Base-by-base conservation (phyloP, 2,113 vertebrate species). In the zebrafish (Danio rerio) region DNA sequence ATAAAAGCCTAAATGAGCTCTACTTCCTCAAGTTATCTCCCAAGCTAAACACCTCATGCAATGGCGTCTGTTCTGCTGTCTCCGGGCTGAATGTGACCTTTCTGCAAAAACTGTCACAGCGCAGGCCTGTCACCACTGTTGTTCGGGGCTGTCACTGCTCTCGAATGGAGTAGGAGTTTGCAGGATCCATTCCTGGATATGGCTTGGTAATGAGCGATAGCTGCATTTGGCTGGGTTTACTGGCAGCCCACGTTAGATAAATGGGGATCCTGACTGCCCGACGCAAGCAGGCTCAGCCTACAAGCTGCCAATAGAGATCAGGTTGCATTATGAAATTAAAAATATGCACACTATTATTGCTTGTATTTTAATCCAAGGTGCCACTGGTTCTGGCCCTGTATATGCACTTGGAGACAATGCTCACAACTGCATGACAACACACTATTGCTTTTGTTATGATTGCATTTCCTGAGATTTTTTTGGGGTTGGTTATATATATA, bases 181-280 rank as follows among this genome's bases (percentile, higher is more conserved):
- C 84, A 90, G 90, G 90, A 90, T 76, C 86, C 85, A 87, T 92
- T 93, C 92, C 92, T 93, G 89, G 87, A 92, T 90, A 55, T 84
- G 75, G 89, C 81, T 88, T 92, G 90, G 89, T 93, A 93, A 93
- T 93, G 90, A 93, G 90, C 86, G 88, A 88, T 89, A 92, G 82
- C 90, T 87, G 86, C 87, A 88, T 90, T 91, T 93, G 93, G 91
- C 92, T 90, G 79, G 66, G 87, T 84, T 91, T 88, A 89, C 89
- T 92, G 91, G 92, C 91, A 92, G 85, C 81, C 40, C 84, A 87
- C 86, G 80, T 88, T 88, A 88, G 88, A 91, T 87, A 88, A 87
- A 91, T 89, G 86, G 82, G 83, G 84, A 89, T 84, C 68, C 78
- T 88, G 86, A 86, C 83, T 83, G 89, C 85, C 85, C 87, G 70